These are phyloP conservation scores for Apamea epomidion DNA, from an alignment of 2,888 invertebrate genomes.

Conservation along the genomic window DNA sequence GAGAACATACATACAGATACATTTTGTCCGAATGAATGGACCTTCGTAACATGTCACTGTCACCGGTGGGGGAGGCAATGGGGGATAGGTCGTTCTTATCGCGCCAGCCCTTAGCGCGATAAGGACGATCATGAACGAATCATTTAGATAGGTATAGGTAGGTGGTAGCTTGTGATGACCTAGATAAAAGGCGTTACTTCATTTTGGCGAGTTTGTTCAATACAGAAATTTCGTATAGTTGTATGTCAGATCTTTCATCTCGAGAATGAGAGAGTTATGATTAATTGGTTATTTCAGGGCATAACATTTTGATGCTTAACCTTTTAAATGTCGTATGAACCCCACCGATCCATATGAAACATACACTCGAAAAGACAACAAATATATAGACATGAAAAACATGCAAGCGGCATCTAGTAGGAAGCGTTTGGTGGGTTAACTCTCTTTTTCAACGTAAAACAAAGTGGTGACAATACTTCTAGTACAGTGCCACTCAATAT, in stretches of 20 bases:
- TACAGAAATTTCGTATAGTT: background rate
- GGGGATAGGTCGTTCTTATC: conserved; percentile 13
- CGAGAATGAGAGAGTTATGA: too few relatives aligned
- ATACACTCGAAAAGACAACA: too few relatives aligned
- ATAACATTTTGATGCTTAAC: background rate
- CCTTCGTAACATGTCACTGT: conserved; percentile 47
- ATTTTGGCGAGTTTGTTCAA: background rate
- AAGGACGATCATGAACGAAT: background rate
- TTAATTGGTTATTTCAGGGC: background rate
- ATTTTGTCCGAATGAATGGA: conserved; percentile 21
- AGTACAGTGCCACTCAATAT: background rate
- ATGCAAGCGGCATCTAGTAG: too few relatives aligned
- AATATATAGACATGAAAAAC: too few relatives aligned
- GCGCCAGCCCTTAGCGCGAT: background rate
- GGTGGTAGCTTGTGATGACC: conserved; percentile 22
- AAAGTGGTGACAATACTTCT: background rate
- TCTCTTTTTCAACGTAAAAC: background rate
- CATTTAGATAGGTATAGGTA: background rate
- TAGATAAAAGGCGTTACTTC: background rate
- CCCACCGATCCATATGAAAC: too few relatives aligned
- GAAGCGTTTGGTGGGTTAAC: background rate
- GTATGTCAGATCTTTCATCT: background rate
- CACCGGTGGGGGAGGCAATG: background rate
- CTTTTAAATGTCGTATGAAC: too few relatives aligned
- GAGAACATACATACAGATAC: conserved; percentile 9